phyloP scores from a whole-genome alignment of 2,113 vertebrate genomes.

The Microcebus jonahi region DNA sequence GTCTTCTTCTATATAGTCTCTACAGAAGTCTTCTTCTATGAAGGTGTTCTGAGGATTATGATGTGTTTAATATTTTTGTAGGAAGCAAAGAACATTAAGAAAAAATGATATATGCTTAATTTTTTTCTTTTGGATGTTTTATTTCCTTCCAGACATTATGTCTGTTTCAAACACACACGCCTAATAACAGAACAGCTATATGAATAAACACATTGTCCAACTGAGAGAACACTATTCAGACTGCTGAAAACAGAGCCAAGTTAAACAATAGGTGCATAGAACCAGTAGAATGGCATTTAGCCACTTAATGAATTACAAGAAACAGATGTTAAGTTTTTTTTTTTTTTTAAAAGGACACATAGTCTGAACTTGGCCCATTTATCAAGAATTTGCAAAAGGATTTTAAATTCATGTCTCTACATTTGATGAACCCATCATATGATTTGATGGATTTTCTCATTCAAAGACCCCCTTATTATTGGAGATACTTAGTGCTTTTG shows the following conservation, averaged over 20 bases:
- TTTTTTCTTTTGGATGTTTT: constrained; percentile 38
- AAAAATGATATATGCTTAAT: neutral
- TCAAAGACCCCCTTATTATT: neutral
- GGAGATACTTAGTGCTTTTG: constrained; percentile 8
- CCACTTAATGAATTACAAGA: constrained; percentile 63
- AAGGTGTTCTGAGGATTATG: constrained; percentile 22
- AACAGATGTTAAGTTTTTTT: neutral
- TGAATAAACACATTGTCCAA: constrained; percentile 65
- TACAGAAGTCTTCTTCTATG: neutral
- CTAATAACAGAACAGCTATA: constrained; percentile 7
- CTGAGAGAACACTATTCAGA: constrained; percentile 26
- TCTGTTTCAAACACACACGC: constrained; percentile 48
- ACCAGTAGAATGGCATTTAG: constrained; percentile 37
- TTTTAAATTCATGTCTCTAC: neutral
- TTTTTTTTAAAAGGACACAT: neutral
- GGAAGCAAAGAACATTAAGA: neutral
- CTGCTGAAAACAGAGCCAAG: constrained; percentile 33
- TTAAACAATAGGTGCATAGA: constrained; percentile 56
- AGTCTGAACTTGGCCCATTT: neutral
- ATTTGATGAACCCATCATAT: neutral
- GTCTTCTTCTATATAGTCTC: neutral
- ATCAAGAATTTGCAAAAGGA: constrained; percentile 21
- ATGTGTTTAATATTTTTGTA: neutral
- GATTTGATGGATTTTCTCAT: constrained; percentile 46
- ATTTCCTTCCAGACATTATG: constrained; percentile 49